Evolutionary conservation across 2,113 vertebrate species (phyloP).

Genomic region (Orthonyx spaldingii): DNA sequence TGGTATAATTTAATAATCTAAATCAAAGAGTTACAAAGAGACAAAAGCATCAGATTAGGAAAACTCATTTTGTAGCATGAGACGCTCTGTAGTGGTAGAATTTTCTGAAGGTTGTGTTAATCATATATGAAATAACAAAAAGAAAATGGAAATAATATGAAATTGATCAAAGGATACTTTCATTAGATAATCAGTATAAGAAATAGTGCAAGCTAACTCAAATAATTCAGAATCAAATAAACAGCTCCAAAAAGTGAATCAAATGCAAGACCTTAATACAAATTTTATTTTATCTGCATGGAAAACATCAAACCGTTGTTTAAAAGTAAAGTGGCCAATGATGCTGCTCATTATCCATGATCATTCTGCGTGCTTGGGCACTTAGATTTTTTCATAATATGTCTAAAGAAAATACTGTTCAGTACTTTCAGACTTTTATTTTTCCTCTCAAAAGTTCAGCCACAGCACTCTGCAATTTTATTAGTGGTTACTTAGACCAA

Average conservation of each 20-base stretch:
- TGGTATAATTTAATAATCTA: constrained; percentile 24
- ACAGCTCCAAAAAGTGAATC: not conserved
- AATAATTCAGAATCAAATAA: not conserved
- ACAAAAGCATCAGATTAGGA: not conserved
- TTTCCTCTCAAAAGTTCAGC: not conserved
- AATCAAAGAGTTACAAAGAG: not conserved
- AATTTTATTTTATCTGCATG: not conserved
- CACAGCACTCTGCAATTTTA: not conserved
- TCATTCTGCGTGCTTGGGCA: not conserved
- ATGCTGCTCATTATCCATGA: not conserved
- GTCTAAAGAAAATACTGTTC: not conserved
- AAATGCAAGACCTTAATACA: not conserved
- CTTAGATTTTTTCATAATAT: not conserved
- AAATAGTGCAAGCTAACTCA: not conserved
- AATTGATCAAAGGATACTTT: not conserved
- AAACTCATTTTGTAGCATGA: constrained; percentile 7
- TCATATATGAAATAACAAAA: not conserved
- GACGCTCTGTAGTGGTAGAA: not conserved
- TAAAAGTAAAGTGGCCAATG: not conserved
- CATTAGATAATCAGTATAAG: not conserved
- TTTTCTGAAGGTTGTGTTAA: constrained; percentile 12
- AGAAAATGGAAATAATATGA: not conserved
- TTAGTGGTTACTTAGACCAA: not conserved
- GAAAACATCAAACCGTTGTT: not conserved
- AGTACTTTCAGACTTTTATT: not conserved